Conservation (phyloP, 2,113 vertebrate species). For the Nematolebias whitei region DNA sequence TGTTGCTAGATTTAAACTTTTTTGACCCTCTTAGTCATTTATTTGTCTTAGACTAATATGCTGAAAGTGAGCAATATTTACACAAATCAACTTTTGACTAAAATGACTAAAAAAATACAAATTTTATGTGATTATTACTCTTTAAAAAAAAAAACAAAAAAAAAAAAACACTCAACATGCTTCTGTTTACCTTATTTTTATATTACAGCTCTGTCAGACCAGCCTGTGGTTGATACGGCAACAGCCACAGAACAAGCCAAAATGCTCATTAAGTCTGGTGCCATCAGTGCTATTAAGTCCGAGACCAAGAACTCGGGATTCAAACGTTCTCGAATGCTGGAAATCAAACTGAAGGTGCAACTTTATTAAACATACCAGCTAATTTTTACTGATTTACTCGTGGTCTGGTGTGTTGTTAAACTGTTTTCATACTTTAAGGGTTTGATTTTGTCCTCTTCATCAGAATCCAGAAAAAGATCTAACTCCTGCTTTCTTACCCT, state of each 20-base stretch:
- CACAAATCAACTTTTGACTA: no score
- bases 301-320: constrained; percentile 95
- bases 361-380: neutral
- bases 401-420: neutral
- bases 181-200: neutral
- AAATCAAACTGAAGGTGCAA: constrained; percentile 91
- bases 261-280: constrained; percentile 92
- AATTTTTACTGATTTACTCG: no score
- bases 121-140: no score
- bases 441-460: neutral
- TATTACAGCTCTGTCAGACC: constrained; percentile 87
- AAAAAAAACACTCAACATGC: no score
- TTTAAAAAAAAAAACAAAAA: no score
- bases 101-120: no score
- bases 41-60: no score
- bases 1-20: no score
- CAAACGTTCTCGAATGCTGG: constrained; percentile 90
- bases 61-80: no score
- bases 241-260: constrained; percentile 93
- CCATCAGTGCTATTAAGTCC: constrained; percentile 92
- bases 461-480: constrained; percentile 91
- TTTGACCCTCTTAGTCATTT: no score
- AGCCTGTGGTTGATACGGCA: constrained; percentile 90
- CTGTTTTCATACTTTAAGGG: no score
- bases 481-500: constrained; percentile 88